Base-by-base conservation (phyloP, 2,113 vertebrate species). In the Phrynosoma platyrhinos region DNA sequence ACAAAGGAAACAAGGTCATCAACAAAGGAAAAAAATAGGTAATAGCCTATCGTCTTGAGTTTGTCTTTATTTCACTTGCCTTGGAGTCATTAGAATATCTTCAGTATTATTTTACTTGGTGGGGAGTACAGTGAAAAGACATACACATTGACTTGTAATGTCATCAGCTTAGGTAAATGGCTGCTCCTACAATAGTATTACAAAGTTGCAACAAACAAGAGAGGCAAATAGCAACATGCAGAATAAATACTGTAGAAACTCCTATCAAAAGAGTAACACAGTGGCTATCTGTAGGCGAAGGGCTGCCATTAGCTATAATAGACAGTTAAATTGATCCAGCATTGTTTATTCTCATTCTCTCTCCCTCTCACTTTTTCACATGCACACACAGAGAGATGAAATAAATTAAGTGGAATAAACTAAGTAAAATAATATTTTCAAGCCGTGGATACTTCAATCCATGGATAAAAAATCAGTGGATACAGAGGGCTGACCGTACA, bases 281-380 rank as follows among this genome's bases (percentile, higher is more conserved):
- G 87, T 88, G 90, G 90, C 94, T 96, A 97, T 96, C 95, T 97
- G 96, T 94, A 91, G 92, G 94, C 93, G 91, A 91, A 95, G 85
- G 89, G 89, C 91, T 89, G 68, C 82, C 83, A 91, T 90, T 94
- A 93, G 92, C 91, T 83, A 0, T 91, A 94, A 93, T 93, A 75
- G 79, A n/a, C 74, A 47, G 89, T 95, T 96, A 96, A 96, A 0
- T 0, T 77, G 53, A 85, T 94, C 96, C 97, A 96, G 88, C 71
- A 93, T 93, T 96, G 92, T 96, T 94, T 89, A 94, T 94, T 94
- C 91, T 91, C 92, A 85, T 92, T 83, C 42, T 27, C 20, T 25
- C 36, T 52, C 40, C 5, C 9, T 2, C 58, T 6, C n/a, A 6
- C 58, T 52, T 62, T 47, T 64, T 20, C 66, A 53, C 66, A 36